Evolutionary conservation across 2,888 invertebrate species (phyloP).

Genomic region (Pachycephus smyrnensis): DNA sequence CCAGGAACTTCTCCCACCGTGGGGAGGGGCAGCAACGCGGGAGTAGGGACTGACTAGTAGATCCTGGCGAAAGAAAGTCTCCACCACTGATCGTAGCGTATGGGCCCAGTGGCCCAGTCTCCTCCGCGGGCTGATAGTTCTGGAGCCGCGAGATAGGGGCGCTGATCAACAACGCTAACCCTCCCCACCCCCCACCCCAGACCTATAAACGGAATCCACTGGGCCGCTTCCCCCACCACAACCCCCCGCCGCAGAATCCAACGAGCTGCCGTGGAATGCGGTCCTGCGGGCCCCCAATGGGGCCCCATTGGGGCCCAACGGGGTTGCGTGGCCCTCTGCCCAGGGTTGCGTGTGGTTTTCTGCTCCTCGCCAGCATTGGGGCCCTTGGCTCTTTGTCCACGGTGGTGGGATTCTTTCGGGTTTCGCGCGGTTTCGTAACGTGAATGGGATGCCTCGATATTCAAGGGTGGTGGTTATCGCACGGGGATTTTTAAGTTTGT

Average conservation of each 20-base stretch:
- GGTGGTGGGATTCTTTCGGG: background rate
- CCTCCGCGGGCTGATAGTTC: background rate
- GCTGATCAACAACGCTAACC: conserved; percentile 9
- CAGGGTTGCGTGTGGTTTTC: conserved; percentile 16
- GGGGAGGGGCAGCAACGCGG: background rate
- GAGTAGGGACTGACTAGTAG: background rate
- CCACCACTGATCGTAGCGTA: background rate
- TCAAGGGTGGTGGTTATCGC: background rate
- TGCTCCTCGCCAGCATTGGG: conserved; percentile 9
- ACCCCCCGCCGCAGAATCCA: conserved; percentile 53
- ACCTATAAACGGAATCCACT: conserved; percentile 17
- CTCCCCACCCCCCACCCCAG: conserved; percentile 10
- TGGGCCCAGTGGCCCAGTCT: background rate
- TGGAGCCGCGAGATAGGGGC: background rate
- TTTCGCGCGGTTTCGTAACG: background rate
- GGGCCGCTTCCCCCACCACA: conserved; percentile 47
- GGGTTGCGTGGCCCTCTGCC: conserved; percentile 37
- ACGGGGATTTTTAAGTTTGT: background rate
- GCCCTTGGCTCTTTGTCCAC: background rate
- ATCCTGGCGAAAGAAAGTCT: background rate
- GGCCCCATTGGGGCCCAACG: conserved; percentile 25
- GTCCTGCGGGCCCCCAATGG: conserved; percentile 48
- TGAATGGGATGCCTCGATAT: background rate
- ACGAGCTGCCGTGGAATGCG: conserved; percentile 61
- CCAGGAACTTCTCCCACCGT: conserved; percentile 45